Evolutionary conservation across 30 jellyfish, hydroid and myxozoan genomes (phyloP).

Genomic region (Mastigias papua): DNA sequence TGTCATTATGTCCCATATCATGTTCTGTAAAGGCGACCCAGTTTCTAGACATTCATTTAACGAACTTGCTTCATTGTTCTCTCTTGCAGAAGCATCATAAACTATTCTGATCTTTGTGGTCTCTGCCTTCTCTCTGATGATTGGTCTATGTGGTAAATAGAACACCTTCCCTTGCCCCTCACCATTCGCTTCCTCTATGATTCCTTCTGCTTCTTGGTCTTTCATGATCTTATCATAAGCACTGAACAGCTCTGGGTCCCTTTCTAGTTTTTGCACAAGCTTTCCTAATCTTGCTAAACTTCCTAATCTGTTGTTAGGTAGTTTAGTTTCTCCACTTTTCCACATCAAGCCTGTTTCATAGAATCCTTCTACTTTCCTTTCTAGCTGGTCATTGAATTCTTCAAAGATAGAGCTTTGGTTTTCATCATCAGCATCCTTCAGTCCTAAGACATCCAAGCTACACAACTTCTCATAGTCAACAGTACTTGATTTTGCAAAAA

Average conservation of each 20-base stretch:
- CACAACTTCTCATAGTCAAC: conserved; percentile 49
- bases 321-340: conserved; percentile 25
- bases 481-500: conserved; percentile 15
- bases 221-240: conserved; percentile 38
- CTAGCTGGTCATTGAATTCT: conserved; percentile 56
- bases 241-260: conserved; percentile 48
- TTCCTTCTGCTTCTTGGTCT: conserved; percentile 59
- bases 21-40: too few relatives aligned
- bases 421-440: neutral
- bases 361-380: conserved; percentile 18
- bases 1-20: too few relatives aligned
- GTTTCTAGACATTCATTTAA: neutral
- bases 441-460: conserved; percentile 57
- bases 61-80: neutral
- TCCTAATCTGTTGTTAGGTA: conserved; percentile 38
- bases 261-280: conserved; percentile 41
- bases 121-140: conserved; percentile 65
- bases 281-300: conserved; percentile 50
- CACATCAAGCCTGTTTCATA: conserved; percentile 63
- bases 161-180: conserved; percentile 47
- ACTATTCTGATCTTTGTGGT: conserved; percentile 68
- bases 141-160: conserved; percentile 70
- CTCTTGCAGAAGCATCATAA: conserved; percentile 41
- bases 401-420: conserved; percentile 9
- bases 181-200: conserved; percentile 39